phyloP scores from a whole-genome alignment of 2,113 vertebrate genomes.

The Ameiurus melas region DNA sequence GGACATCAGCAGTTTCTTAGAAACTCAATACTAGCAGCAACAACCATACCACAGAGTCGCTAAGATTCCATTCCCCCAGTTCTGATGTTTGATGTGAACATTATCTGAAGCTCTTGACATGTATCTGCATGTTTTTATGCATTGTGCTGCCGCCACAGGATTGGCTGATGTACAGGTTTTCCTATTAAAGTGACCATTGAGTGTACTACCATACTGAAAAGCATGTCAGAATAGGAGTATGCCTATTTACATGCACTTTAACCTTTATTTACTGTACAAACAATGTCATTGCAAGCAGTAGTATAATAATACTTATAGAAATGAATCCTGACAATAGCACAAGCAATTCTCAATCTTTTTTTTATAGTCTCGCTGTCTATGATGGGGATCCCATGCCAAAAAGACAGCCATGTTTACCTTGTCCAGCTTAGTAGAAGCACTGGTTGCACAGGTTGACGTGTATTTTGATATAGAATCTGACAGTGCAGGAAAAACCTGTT shows the following conservation, averaged over 20 bases:
- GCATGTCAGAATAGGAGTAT: background rate
- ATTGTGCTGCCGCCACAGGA: background rate
- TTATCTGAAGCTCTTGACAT: background rate
- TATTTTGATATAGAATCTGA: background rate
- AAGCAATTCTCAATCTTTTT: background rate
- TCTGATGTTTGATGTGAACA: background rate
- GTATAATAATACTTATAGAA: background rate
- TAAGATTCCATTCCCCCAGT: background rate
- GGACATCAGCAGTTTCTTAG: background rate
- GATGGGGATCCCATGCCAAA: background rate
- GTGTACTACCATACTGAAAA: background rate
- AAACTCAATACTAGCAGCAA: background rate
- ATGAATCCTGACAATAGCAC: background rate
- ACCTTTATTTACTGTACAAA: background rate
- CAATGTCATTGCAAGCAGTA: background rate
- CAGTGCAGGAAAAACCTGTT: background rate
- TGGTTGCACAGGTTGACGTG: background rate
- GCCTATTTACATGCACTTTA: background rate
- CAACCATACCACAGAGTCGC: background rate
- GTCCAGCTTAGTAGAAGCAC: background rate
- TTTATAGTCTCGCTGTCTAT: background rate
- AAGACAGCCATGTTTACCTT: background rate
- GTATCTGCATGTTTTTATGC: background rate
- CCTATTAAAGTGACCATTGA: background rate
- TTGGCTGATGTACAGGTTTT: background rate